Conservation (phyloP, 2,797 vertebrate genomes). For the Graptemys geographica region DNA sequence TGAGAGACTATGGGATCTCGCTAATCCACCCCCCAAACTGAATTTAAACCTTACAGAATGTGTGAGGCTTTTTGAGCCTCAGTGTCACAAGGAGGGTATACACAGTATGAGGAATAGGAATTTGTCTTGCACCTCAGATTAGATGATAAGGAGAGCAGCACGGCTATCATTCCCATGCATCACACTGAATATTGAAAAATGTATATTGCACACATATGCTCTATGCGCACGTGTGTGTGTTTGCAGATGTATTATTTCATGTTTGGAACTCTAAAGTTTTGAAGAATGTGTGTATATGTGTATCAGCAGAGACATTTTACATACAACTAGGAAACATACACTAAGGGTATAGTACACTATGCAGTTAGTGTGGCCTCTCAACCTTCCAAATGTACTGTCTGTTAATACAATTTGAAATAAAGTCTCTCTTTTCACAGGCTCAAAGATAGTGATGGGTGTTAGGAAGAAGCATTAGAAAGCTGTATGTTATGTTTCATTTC, state of each 20-base stretch:
- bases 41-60: not conserved
- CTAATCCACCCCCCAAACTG: not conserved
- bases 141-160: not conserved
- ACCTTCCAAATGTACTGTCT: not conserved
- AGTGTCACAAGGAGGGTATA: not conserved
- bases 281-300: not conserved
- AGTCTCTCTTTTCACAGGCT: not conserved
- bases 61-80: not conserved
- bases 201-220: not conserved
- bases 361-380: not conserved
- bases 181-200: not conserved
- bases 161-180: not conserved
- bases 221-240: not conserved
- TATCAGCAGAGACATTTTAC: not conserved
- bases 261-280: not conserved
- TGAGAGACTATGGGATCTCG: not conserved
- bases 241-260: rapidly evolving
- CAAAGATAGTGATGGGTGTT: not conserved
- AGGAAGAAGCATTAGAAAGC: not conserved
- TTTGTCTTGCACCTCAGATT: not conserved
- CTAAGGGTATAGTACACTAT: not conserved
- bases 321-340: not conserved
- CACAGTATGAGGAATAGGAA: not conserved
- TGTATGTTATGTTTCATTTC: not conserved
- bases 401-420: not conserved